Base-by-base conservation (phyloP, 2,113 vertebrate genomes). In the Crotalus viridis region DNA sequence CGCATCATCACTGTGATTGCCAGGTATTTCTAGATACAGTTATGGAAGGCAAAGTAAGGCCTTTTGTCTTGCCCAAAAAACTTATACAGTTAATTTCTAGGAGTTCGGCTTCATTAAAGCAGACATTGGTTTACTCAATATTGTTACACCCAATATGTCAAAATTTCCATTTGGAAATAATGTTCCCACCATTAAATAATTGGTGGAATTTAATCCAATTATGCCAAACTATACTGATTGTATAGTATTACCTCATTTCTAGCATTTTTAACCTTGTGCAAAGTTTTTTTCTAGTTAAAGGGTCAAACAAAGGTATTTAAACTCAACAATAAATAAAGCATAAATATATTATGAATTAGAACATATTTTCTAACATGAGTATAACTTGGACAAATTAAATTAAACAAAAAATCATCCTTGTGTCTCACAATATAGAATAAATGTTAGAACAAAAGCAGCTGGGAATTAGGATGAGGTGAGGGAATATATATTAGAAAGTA, bases 401-500 rank as follows among this genome's bases (percentile, higher is more conserved):
- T 52, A 51, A 91, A 64, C 88, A 64, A 24, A 21, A 52, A 0
- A 0, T 0, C 22, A 2, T 3, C 51, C 4, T 93, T 39, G 88
- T 86, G 92, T 48, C 89, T 93, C 89, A 74, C 28, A 89, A 91
- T 56, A 28, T 6, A 88, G 55, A 93, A 10, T 13, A 26, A 94
- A 93, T 89, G 4, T 5, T 88, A 86, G 81, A 95, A 95, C 19
- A 4, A 52, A 89, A 95, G 92, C 52, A 61, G 43, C 51, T 93
- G 52, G 46, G 90, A 93, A 93, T 1, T 93, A n/a, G 91, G 89
- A 95, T 96, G 93, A 93, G 56, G 86, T 91, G 93, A 93, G 90
- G 89, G 96, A 96, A 94, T 95, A 95, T 10, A 94, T 89, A 93
- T 91, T 43, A 89, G 57, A 96, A 96, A 94, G 93, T 95, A 92